phyloP scores from a whole-genome alignment of 2,113 vertebrate species.

The Crotalus viridis region DNA sequence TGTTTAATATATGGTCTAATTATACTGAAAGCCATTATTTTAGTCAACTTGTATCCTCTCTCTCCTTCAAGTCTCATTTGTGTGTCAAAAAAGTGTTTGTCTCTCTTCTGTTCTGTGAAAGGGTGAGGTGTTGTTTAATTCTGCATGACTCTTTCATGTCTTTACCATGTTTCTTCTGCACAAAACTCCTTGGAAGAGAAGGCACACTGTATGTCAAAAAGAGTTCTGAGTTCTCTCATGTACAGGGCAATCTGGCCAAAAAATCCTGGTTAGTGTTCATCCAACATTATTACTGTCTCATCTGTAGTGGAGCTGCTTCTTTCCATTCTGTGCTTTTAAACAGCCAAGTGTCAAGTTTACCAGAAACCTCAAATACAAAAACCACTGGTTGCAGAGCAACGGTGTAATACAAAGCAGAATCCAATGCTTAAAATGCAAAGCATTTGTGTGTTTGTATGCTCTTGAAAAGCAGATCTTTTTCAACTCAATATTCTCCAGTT shows the following conservation, averaged over 20 bases:
- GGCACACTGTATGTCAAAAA: neutral
- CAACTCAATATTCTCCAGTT: neutral
- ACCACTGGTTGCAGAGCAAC: neutral
- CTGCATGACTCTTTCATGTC: neutral
- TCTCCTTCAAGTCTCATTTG: neutral
- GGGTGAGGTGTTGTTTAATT: neutral
- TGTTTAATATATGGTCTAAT: neutral
- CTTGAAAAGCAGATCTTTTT: neutral
- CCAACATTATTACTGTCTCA: neutral
- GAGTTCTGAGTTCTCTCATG: neutral
- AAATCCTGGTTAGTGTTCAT: neutral
- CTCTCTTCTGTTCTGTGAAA: neutral
- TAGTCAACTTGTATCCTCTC: neutral
- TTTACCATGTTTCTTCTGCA: neutral
- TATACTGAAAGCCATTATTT: neutral
- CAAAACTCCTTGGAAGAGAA: neutral
- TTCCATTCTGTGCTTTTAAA: neutral
- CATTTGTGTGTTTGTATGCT: neutral
- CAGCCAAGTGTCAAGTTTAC: neutral
- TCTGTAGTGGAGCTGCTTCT: neutral
- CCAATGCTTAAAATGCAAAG: neutral
- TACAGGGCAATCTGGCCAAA: neutral
- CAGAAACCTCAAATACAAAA: neutral
- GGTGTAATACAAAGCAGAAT: neutral
- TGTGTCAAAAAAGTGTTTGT: neutral